Base-by-base conservation (phyloP, 2,888 invertebrate species). In the Meganola albula region DNA sequence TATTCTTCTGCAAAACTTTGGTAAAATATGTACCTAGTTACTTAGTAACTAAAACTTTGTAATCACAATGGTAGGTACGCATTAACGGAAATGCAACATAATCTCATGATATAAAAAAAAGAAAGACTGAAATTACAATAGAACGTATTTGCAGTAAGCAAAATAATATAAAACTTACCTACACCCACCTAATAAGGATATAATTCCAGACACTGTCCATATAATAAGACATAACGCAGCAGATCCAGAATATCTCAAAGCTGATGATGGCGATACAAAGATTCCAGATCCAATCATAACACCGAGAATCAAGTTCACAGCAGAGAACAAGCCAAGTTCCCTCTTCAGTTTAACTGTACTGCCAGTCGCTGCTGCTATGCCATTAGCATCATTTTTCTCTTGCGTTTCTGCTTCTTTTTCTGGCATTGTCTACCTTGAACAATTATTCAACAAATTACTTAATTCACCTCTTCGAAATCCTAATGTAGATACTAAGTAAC, bases 281-380 rank as follows among this genome's bases (percentile, higher is more conserved):
- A 96, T 94, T 31, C 96, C 96, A 5, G 95, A 95, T 24, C 95
- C 96, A 46, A 96, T 95, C 95, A 95, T 95, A 3, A 95, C 94
- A 30, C 95, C 93, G 7, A 95, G 88, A 46, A 96, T 95, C 48
- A 95, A 88, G 62, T 92, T 93, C 14, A 93, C 89, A 4, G 95
- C 95, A 27, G 94, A 93, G 62, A 93, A 89, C 1, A 95, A 85
- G 1, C 95, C 95, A 27, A 95, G 78, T 66, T 92, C 91, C 48
- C 93, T 80, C 69, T 91, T 91, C 44, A 94, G 87, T 50, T 89
- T 89, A 7, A 92, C 87, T n/a, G 73, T 71, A 39, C 74, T 76
- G 10, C 73, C 76, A 20, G 57, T 51, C 1, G 48, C 49, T 30
- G 57, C 62, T 2, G 47, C 48, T 20, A 42, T 36, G 20, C 56